Evolutionary conservation across 2,797 vertebrate species (phyloP).

Genomic region (Lophotriccus pileatus): DNA sequence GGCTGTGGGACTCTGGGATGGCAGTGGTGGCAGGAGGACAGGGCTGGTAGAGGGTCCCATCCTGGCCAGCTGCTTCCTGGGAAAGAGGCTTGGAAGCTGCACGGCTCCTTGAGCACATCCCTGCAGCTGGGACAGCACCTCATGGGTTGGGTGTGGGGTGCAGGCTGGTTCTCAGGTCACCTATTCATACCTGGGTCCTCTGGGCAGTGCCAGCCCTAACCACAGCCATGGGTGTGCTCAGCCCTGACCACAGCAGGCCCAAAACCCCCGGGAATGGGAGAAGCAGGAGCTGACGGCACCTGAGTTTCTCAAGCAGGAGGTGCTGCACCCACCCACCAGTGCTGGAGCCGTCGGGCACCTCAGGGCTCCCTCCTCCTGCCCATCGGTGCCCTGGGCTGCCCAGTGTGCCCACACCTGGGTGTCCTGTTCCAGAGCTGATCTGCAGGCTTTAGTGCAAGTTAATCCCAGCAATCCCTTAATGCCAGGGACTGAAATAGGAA

Average conservation of each 20-base stretch:
- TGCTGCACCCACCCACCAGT: background rate
- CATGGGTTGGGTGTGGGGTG: no score
- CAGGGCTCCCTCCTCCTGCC: background rate
- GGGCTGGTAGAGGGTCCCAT: background rate
- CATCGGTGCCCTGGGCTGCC: background rate
- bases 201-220: background rate
- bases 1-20: fast-evolving
- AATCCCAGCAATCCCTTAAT: conserved; percentile 64
- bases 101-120: fast-evolving
- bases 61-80: background rate
- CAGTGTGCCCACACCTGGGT: background rate
- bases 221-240: background rate
- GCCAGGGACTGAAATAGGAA: conserved; percentile 53
- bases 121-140: background rate
- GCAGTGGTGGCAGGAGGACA: background rate
- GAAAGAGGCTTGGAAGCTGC: background rate
- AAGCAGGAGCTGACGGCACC: background rate
- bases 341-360: fast-evolving
- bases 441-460: conserved; percentile 38
- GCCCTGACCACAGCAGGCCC: fast-evolving
- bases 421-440: background rate
- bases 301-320: fast-evolving
- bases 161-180: background rate
- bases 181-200: background rate
- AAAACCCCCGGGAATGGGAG: background rate